phyloP scores from a whole-genome alignment of 1,140 invertebrate species.

The Tribolium madens region DNA sequence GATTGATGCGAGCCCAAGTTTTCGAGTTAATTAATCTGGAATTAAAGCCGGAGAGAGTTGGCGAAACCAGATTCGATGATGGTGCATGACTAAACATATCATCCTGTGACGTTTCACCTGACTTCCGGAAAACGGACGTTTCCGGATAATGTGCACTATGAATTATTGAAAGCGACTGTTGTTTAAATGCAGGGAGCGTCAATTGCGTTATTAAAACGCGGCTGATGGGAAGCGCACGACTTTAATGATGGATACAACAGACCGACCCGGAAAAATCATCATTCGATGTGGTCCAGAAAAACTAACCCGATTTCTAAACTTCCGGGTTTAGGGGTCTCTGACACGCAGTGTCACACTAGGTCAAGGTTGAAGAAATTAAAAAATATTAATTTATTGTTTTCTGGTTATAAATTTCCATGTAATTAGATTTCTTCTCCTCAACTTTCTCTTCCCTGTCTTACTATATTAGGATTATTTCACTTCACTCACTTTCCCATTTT shows the following conservation, averaged over 20 bases:
- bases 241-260: conserved; percentile 26
- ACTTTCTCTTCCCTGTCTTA: too few relatives aligned
- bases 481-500: too few relatives aligned
- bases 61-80: neutral
- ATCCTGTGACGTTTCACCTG: conserved; percentile 1
- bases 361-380: too few relatives aligned
- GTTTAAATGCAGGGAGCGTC: conserved; percentile 10
- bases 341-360: too few relatives aligned
- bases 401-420: too few relatives aligned
- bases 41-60: conserved; percentile 1
- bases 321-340: too few relatives aligned
- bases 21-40: conserved; percentile 11
- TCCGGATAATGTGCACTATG: conserved; percentile 22
- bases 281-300: neutral
- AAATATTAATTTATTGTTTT: too few relatives aligned
- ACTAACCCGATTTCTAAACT: too few relatives aligned
- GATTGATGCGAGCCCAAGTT: conserved; percentile 11
- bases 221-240: conserved; percentile 7
- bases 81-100: conserved; percentile 8
- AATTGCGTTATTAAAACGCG: neutral
- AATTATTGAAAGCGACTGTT: conserved; percentile 6
- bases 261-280: neutral
- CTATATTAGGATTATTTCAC: too few relatives aligned
- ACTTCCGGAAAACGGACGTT: conserved; percentile 26
- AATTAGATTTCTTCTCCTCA: too few relatives aligned